These are phyloP conservation scores for Prionace glauca DNA, from an alignment of 2,797 vertebrate genomes.

Conservation along the genomic window DNA sequence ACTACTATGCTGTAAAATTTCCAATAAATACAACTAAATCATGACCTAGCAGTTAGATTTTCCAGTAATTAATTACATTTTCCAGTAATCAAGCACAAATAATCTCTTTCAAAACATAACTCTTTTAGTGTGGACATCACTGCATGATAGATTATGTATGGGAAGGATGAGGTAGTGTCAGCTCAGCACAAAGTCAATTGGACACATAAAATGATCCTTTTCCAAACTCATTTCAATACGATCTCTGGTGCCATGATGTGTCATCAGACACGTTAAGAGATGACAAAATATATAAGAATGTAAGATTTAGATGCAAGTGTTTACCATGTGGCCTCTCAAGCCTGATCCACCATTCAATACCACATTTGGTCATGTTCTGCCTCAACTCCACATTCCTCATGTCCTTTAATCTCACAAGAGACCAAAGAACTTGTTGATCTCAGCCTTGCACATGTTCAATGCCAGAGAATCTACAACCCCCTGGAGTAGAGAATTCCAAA, in stretches of 20 bases:
- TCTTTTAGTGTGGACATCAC: neutral
- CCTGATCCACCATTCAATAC: too few species aligned
- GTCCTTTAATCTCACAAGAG: too few species aligned
- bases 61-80: neutral
- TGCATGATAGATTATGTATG: neutral
- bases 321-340: too few species aligned
- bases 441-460: too few species aligned
- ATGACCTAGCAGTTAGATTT: neutral
- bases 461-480: too few species aligned
- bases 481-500: too few species aligned
- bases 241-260: neutral
- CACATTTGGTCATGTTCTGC: too few species aligned
- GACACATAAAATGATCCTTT: neutral
- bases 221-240: neutral
- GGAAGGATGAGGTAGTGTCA: neutral
- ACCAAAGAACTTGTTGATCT: too few species aligned
- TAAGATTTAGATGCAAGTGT: too few species aligned
- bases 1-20: neutral
- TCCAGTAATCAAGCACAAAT: neutral
- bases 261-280: neutral
- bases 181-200: neutral
- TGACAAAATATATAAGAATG: neutral
- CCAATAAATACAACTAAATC: neutral
- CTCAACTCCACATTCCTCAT: too few species aligned
- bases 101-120: neutral